A percentile compares a stretch with the other conserved stretches of the same genome.
Conservation (phyloP, 2,888 invertebrate species). For the Cenopis cana region DNA sequence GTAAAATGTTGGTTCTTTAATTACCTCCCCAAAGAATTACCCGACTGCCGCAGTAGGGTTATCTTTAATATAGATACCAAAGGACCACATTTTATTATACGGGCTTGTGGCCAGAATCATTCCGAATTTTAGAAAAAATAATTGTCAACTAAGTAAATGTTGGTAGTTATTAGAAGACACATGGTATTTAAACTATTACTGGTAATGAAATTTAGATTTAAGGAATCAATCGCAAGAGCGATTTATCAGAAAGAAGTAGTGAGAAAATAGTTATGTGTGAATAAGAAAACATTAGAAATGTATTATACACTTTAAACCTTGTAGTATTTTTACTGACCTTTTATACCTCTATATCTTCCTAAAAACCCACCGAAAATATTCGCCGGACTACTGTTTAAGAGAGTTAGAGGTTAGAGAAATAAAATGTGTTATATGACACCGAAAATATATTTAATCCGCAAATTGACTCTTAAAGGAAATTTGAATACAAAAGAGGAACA, state of each 20-base stretch:
- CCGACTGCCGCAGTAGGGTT: neutral
- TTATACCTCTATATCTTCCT: slow-evolving; percentile 75
- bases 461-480: neutral
- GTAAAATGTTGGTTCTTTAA: slow-evolving; percentile 13
- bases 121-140: slow-evolving; percentile 69
- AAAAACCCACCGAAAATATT: slow-evolving; percentile 24
- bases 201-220: slow-evolving; percentile 45
- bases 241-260: slow-evolving; percentile 76
- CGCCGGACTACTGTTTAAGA: neutral
- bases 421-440: neutral
- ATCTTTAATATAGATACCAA: neutral
- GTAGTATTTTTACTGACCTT: slow-evolving; percentile 81
- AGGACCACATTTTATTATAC: slow-evolving; percentile 46
- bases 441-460: neutral
- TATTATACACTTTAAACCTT: slow-evolving; percentile 74
- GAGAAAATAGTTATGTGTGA: slow-evolving; percentile 67
- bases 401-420: slow-evolving; percentile 17
- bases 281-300: slow-evolving; percentile 58
- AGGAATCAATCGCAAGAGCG: slow-evolving; percentile 56
- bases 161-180: slow-evolving; percentile 48
- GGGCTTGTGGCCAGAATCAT: slow-evolving; percentile 67
- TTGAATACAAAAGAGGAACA: neutral
- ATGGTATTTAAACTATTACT: slow-evolving; percentile 48
- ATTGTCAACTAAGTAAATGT: slow-evolving; percentile 56
- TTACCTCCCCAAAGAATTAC: neutral